Base-by-base conservation (phyloP, 2,113 vertebrate genomes). In the Malurus cyaneus region DNA sequence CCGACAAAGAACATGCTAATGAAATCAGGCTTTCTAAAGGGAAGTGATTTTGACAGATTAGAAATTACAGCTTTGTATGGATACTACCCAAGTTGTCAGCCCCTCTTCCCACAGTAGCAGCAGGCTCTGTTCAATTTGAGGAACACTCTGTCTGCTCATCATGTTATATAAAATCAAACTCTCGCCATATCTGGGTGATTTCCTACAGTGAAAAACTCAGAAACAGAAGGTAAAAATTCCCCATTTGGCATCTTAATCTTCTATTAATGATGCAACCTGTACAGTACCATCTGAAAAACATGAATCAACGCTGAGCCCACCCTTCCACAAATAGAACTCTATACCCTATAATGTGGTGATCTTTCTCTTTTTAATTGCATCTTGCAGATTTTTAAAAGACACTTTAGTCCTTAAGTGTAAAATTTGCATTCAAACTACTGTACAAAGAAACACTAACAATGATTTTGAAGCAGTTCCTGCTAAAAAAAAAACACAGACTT, bases 31-130 rank as follows among this genome's bases (percentile, higher is more conserved):
- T 88, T 97, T 97, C 96, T 96, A 97, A 97, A 96, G 76, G 94
- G 96, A 98, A 96, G 94, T 97, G 94, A 96, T 98, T 97, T 92
- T 97, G 97, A 98, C 97, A 98, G 96, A 97, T 97, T 95, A 97
- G 96, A 98, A 97, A 98, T 95, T 97, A 96, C 94, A 96, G 93
- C 88, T 96, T 95, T 94, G 92, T 95, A 94, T 97, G 97, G 95
- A 92, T 96, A 96, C 95, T 97, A 96, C 96, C 92, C 95, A 93
- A 94, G 91, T 90, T 98, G 95, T 96, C 97, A 98, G 93, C 85
- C 90, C 89, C 86, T 97, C 95, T 95, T 97, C 92, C 93, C 86
- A 82, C 47, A 44, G 90, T 93, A 97, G 97, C 97, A 97, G 96
- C 96, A 96, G 94, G 94, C 95, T 97, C 84, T 74, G 93, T 94